Conservation (phyloP, 2,888 invertebrate species). For the Argyra leucocephala region DNA sequence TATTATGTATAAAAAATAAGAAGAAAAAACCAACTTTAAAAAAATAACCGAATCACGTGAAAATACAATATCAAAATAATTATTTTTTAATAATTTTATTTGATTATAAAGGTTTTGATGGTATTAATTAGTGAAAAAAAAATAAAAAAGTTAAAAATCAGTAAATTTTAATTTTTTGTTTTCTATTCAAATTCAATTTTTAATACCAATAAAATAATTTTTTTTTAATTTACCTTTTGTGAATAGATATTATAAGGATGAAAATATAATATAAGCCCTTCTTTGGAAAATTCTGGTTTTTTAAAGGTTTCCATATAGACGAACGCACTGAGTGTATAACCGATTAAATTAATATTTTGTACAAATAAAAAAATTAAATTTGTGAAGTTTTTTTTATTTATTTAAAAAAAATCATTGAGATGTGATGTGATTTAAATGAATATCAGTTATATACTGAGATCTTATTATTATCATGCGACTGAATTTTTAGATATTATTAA, state of each 20-base stretch:
- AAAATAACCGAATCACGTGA: too few species aligned
- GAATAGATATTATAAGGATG: slow-evolving; percentile 66
- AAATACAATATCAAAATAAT: slow-evolving; percentile 12
- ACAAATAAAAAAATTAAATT: too few species aligned
- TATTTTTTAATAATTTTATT: background rate
- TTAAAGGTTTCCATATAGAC: background rate
- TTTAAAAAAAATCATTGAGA: background rate
- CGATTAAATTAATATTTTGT: too few species aligned
- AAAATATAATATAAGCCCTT: slow-evolving; percentile 53
- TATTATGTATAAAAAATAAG: too few species aligned
- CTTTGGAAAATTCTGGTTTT: slow-evolving; percentile 18
- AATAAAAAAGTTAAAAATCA: too few species aligned
- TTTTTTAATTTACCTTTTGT: slow-evolving; percentile 54
- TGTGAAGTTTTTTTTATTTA: too few species aligned
- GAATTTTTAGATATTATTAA: too few species aligned
- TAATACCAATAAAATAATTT: too few species aligned
- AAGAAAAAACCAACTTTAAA: too few species aligned
- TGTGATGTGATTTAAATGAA: background rate
- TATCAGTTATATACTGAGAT: background rate
- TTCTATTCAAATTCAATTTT: too few species aligned
- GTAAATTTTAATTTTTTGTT: too few species aligned
- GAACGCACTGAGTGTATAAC: background rate
- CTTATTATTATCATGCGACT: background rate
- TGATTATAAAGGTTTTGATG: background rate
- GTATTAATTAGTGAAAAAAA: too few species aligned